Conservation (phyloP, 2,888 invertebrate species). For the Tubulanus polymorphus region DNA sequence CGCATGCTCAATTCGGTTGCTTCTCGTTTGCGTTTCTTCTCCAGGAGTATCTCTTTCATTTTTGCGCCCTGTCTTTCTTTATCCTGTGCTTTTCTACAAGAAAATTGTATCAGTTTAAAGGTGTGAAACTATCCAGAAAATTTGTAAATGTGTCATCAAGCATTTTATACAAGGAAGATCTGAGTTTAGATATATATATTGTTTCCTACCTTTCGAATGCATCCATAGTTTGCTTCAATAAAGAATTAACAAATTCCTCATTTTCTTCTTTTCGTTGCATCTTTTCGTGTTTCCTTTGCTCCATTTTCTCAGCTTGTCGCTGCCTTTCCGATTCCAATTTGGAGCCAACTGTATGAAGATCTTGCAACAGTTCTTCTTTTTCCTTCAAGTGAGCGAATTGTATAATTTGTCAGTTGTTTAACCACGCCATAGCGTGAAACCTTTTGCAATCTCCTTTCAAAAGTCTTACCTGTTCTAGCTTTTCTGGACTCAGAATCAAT, state of each 20-base stretch:
- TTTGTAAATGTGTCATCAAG: too few relatives aligned
- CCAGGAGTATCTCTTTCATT: background rate
- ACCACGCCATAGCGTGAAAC: too few relatives aligned
- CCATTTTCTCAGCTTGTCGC: background rate
- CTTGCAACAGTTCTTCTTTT: background rate
- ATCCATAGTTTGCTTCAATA: background rate
- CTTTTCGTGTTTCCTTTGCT: background rate
- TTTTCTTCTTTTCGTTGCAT: background rate
- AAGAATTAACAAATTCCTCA: background rate
- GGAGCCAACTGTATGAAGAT: background rate
- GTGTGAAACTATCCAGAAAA: too few relatives aligned
- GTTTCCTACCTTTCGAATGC: background rate
- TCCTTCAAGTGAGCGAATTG: too few relatives aligned
- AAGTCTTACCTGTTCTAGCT: too few relatives aligned
- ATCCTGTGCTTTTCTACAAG: background rate
- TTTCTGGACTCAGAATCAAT: too few relatives aligned
- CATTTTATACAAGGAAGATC: too few relatives aligned
- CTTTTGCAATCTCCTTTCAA: too few relatives aligned
- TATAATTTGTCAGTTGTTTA: too few relatives aligned
- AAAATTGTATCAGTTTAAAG: too few relatives aligned
- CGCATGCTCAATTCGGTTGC: too few relatives aligned
- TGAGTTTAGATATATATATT: background rate
- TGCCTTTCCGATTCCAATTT: background rate
- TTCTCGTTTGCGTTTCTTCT: background rate
- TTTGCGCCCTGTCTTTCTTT: background rate